These are phyloP conservation scores for Bolinopsis microptera DNA, from an alignment of 37 sponge, comb jelly and placozoan genomes.

Conservation along the genomic window DNA sequence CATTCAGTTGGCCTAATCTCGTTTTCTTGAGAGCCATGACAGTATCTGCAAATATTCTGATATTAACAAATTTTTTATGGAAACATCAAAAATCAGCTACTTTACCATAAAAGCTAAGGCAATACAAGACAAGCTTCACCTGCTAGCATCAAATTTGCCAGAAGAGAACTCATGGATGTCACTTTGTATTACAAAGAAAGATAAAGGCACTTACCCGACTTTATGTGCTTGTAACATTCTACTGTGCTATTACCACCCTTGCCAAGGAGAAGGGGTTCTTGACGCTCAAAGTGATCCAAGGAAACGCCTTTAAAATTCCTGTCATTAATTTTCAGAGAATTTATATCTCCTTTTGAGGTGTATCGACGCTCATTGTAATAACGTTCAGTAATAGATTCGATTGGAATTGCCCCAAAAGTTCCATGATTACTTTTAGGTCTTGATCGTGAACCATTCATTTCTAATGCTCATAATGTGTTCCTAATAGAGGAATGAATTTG, in stretches of 20 bases:
- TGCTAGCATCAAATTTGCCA: too few species aligned
- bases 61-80: too few species aligned
- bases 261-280: not conserved
- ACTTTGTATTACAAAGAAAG: not conserved
- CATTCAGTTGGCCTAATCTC: not conserved
- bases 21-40: conserved; percentile 28
- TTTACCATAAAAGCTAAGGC: too few species aligned
- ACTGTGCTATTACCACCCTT: conserved; percentile 34
- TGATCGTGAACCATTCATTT: not conserved
- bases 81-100: too few species aligned
- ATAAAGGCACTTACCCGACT: not conserved
- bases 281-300: conserved; percentile 26
- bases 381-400: not conserved
- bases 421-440: conserved; percentile 6
- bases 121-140: too few species aligned
- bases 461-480: not conserved
- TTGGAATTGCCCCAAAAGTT: not conserved
- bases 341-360: not conserved
- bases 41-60: conserved; percentile 9
- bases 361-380: not conserved
- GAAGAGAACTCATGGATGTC: too few species aligned
- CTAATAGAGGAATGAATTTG: not conserved
- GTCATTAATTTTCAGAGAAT: conserved; percentile 16
- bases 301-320: not conserved
- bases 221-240: conserved; percentile 24